Evolutionary conservation across 2,113 vertebrate species (phyloP), one percentile per base, ranked within the genome.

Genomic region (Rhodinocichla rosea): DNA sequence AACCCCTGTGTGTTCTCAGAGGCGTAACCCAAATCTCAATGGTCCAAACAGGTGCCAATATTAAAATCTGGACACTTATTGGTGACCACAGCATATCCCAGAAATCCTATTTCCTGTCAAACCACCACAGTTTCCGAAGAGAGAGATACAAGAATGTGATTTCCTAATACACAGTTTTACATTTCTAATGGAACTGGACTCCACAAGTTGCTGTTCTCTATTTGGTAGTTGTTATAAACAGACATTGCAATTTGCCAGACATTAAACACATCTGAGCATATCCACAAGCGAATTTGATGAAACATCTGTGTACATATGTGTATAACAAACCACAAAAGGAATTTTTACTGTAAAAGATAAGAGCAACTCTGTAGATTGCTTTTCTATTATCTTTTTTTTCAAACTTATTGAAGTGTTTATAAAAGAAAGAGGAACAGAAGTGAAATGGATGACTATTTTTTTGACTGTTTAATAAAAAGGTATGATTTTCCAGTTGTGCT

Each of bases 311-410:
- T 89, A 82, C 62, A 75, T 63, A 70, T 76, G 35, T 87, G 65
- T 82, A 67, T 78, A 94, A 81, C 50, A 78, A 91, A 85, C 30
- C 18, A 67, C 12, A 20, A 67, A 83, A 95, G 35, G 76, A 80
- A 76, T 89, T 94, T 95, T 76, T 87, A 42, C 55, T 67, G 78
- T 89, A 90, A 84, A 97, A 95, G 67, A 45, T 78, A 95, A 92
- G 82, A 76, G 44, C 59, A 86, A 62, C 15, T 83, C 11, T 75
- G 56, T 92, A 78, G 50, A 71, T 89, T 78, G 18, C 10, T 75
- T 49, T 62, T 93, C 22, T 76, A 74, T 23, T 28, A 33, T 64
- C 4, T 26, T 83, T 56, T 87, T 65, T 65, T 65, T 37, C 13
- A 35, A 90, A 85, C 11, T 63, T 76, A 57, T 76, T 89, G 24